Conservation (phyloP, 30 jellyfish, hydroid and myxozoan genomes). For the Turritopsis dohrnii region DNA sequence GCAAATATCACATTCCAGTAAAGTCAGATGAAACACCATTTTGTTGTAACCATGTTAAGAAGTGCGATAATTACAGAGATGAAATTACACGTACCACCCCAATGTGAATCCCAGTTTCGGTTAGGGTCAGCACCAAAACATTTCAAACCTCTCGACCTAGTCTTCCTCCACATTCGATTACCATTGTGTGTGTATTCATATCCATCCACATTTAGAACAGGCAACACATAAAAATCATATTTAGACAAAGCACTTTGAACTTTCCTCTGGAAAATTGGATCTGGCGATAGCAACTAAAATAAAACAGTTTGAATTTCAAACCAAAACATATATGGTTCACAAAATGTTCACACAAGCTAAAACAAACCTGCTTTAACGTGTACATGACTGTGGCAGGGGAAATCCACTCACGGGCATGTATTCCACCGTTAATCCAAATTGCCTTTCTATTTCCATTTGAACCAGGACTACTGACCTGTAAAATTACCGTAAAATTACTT, state of each 20-base stretch:
- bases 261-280: constrained; percentile 38
- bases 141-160: constrained; percentile 40
- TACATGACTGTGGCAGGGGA: constrained; percentile 94
- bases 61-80: too few relatives aligned
- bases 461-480: not conserved
- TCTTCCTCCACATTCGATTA: constrained; percentile 87
- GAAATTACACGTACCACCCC: constrained; percentile 63
- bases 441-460: constrained; percentile 34
- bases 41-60: too few relatives aligned
- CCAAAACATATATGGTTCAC: not conserved
- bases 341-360: not conserved
- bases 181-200: constrained; percentile 63
- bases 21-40: too few relatives aligned
- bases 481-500: too few relatives aligned
- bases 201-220: constrained; percentile 85
- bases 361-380: constrained; percentile 64
- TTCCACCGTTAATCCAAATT: constrained; percentile 84
- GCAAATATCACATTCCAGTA: too few relatives aligned
- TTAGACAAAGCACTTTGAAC: constrained; percentile 25
- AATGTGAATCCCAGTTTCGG: constrained; percentile 73
- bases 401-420: constrained; percentile 96
- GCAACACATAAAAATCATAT: constrained; percentile 35
- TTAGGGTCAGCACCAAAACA: constrained; percentile 92
- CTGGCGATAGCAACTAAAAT: constrained; percentile 32
- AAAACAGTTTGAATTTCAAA: not conserved